Conservation (phyloP, 1,140 invertebrate species). For the Sycophila sp. region DNA sequence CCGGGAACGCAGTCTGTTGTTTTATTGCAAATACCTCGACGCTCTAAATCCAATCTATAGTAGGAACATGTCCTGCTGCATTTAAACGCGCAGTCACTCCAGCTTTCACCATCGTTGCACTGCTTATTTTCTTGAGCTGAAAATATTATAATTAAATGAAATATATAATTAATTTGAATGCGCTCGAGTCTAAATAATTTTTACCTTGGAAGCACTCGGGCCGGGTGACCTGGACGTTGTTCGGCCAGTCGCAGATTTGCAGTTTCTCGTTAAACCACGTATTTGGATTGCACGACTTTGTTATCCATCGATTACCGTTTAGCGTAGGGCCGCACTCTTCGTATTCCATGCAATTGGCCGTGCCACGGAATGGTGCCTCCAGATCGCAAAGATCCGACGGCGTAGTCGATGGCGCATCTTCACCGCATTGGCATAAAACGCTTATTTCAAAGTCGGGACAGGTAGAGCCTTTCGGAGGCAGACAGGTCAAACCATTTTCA, state of each 20-base stretch:
- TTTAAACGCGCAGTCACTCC: slow-evolving; percentile 70
- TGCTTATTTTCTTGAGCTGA: no score
- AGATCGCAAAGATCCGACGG: slow-evolving; percentile 52
- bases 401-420: slow-evolving; percentile 42
- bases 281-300: slow-evolving; percentile 69
- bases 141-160: no score
- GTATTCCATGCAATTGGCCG: slow-evolving; percentile 67
- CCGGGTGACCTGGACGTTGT: slow-evolving; percentile 70
- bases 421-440: slow-evolving; percentile 76
- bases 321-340: slow-evolving; percentile 64
- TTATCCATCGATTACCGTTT: slow-evolving; percentile 60
- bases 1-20: slow-evolving; percentile 65
- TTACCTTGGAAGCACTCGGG: no score
- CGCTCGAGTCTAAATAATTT: no score
- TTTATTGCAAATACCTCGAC: slow-evolving; percentile 61
- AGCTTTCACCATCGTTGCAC: slow-evolving; percentile 63
- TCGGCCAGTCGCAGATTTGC: slow-evolving; percentile 73
- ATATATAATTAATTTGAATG: no score
- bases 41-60: slow-evolving; percentile 50
- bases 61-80: slow-evolving; percentile 70
- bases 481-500: slow-evolving; percentile 76
- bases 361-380: slow-evolving; percentile 61
- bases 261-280: slow-evolving; percentile 72
- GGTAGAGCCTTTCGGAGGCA: slow-evolving; percentile 55
- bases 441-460: slow-evolving; percentile 80